Evolutionary conservation across 2,113 vertebrate species (phyloP), one percentile per base, ranked within the genome.

Genomic region (Phocoena phocoena): DNA sequence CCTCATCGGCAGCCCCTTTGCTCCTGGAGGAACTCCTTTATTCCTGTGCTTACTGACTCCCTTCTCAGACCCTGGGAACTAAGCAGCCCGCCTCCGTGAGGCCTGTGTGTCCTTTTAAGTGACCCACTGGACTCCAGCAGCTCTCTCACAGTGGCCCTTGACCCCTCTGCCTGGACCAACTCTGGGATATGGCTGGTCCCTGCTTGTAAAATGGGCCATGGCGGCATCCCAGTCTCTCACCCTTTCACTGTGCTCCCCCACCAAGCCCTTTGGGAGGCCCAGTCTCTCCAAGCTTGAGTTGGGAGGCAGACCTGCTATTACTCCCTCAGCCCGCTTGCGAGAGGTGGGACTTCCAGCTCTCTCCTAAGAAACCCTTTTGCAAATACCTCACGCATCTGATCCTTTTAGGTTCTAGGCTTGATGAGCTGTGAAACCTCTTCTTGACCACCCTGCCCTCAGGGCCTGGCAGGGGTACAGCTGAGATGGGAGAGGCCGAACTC

Each of bases 41-140:
- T 6, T 20, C 73, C 21, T 28, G 6, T 28, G 81, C 20, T 53
- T 4, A 14, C 31, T 55, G 8, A 8, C n/a, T 47, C 8, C 44
- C 70, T 76, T 53, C 70, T 25, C 70, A 26, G 58, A 25, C 17
- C 58, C 81, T 2, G 10, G 70, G n/a, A 76, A 58, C 38, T 41
- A 12, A 26, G 20, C 21, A 47, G 23, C 28, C 70, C 28, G 17
- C 36, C 14, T 68, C 90, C 21, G n/a, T 11, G 4, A 50, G 41
- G 36, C 41, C 62, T 3, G 6, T 25, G 12, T 38, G 68, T 5
- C 28, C 20, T 38, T 36, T 63, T 5, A 23, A 13, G 23, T 33
- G 38, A 13, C 38, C 23, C 1, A 0, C 3, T 23, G n/a, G n/a
- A 25, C 26, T 9, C 58, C n/a, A 18, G 3, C 3, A 2, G 9